Conservation (phyloP, 2,888 invertebrate genomes). For the Oithona nana region DNA sequence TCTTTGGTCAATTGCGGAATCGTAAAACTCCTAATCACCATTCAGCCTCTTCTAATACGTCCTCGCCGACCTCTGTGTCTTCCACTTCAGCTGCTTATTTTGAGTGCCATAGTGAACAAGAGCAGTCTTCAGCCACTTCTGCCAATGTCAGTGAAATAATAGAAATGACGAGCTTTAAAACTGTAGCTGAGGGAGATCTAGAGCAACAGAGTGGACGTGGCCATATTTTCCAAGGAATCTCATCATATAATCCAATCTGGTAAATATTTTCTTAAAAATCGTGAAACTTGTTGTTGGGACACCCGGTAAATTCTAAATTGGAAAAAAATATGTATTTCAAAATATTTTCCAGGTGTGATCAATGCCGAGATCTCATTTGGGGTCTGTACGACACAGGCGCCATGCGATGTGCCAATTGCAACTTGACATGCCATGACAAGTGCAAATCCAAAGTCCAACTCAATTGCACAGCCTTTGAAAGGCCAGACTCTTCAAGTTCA, state of each 20-base stretch:
- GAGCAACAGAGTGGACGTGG: constrained; percentile 14
- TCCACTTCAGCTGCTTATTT: neutral
- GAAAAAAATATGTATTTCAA: too few species aligned
- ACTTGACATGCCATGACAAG: constrained; percentile 4
- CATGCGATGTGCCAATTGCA: constrained; percentile 6
- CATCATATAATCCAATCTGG: constrained; percentile 18
- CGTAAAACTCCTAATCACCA: neutral
- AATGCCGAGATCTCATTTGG: constrained; percentile 20
- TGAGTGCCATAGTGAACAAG: neutral
- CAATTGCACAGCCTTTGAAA: constrained; percentile 1
- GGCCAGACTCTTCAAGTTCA: neutral
- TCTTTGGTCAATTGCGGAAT: neutral
- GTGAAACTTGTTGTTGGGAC: too few species aligned
- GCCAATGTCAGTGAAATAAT: neutral
- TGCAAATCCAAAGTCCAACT: neutral
- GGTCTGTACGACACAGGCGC: constrained; percentile 18
- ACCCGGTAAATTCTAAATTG: too few species aligned
- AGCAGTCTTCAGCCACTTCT: neutral
- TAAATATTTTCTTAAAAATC: too few species aligned
- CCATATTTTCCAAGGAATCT: constrained; percentile 14
- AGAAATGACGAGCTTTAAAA: neutral
- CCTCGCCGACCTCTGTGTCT: neutral
- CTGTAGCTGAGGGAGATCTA: neutral
- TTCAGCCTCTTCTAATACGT: neutral
- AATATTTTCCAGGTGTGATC: too few species aligned